These are phyloP conservation scores for Parasteatoda tepidariorum DNA, from an alignment of 1,140 invertebrate species.

Conservation along the genomic window DNA sequence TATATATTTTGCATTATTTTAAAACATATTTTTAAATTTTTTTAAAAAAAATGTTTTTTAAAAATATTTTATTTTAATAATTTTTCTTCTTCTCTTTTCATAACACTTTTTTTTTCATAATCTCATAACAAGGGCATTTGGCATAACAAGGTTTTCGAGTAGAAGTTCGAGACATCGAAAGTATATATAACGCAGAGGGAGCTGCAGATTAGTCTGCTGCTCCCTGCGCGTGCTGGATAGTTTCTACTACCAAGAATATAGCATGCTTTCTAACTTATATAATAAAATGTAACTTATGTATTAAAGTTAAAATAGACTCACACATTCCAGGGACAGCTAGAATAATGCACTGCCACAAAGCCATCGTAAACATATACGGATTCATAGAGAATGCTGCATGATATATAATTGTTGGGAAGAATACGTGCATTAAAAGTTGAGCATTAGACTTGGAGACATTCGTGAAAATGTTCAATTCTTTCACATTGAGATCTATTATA, in stretches of 20 bases:
- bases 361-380: constrained; percentile 69
- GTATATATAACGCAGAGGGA: background rate
- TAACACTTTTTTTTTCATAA: too few relatives aligned
- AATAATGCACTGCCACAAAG: constrained; percentile 68
- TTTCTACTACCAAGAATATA: background rate
- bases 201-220: background rate
- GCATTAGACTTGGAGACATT: constrained; percentile 65
- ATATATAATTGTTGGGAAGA: constrained; percentile 71
- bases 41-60: too few relatives aligned
- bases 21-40: too few relatives aligned
- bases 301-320: too few relatives aligned
- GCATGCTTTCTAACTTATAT: background rate
- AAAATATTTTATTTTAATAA: too few relatives aligned
- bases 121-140: too few relatives aligned
- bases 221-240: background rate
- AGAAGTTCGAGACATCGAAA: too few relatives aligned
- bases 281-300: background rate
- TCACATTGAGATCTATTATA: background rate
- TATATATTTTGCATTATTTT: too few relatives aligned
- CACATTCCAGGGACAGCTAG: constrained; percentile 67
- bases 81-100: too few relatives aligned
- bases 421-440: constrained; percentile 68
- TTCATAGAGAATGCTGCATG: constrained; percentile 71
- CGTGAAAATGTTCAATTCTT: constrained; percentile 58
- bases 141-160: too few relatives aligned